Conservation (phyloP, 2,113 vertebrate species). For the Charina bottae region DNA sequence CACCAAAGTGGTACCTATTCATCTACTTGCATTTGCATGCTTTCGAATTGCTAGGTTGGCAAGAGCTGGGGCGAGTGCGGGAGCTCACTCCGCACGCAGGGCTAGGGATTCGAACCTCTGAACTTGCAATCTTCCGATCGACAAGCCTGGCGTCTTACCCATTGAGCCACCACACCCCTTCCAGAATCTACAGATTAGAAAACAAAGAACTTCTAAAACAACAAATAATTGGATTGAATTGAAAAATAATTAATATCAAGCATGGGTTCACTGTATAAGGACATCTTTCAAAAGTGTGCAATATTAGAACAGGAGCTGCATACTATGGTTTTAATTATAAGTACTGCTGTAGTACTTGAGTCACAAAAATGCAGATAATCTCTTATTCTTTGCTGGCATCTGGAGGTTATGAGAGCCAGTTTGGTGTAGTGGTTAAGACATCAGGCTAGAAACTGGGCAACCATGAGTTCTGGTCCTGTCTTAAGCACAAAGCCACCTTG, state of each 20-base stretch:
- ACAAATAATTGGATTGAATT: not conserved
- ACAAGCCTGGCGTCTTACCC: too few relatives aligned
- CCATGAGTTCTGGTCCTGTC: not conserved
- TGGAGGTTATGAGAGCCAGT: not conserved
- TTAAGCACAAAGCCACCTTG: not conserved
- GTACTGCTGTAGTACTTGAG: not conserved
- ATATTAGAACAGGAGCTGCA: not conserved
- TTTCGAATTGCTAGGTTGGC: too few relatives aligned
- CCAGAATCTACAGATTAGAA: not conserved
- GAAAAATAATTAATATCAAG: not conserved
- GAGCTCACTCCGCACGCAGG: too few relatives aligned
- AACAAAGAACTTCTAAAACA: not conserved
- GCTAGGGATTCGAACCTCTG: too few relatives aligned
- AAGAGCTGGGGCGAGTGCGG: too few relatives aligned
- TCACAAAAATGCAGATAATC: not conserved
- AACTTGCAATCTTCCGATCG: too few relatives aligned
- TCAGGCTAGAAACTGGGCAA: not conserved
- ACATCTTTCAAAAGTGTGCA: not conserved
- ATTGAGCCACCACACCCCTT: too few relatives aligned
- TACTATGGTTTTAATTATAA: not conserved
- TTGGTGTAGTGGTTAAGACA: not conserved
- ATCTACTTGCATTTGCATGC: too few relatives aligned
- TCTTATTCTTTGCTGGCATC: not conserved
- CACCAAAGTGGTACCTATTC: too few relatives aligned
- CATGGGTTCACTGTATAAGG: not conserved